Evolutionary conservation across 2,797 vertebrate genomes (phyloP), one percentile per base, ranked within the genome.

Genomic region (Muraenolepis orangiensis): DNA sequence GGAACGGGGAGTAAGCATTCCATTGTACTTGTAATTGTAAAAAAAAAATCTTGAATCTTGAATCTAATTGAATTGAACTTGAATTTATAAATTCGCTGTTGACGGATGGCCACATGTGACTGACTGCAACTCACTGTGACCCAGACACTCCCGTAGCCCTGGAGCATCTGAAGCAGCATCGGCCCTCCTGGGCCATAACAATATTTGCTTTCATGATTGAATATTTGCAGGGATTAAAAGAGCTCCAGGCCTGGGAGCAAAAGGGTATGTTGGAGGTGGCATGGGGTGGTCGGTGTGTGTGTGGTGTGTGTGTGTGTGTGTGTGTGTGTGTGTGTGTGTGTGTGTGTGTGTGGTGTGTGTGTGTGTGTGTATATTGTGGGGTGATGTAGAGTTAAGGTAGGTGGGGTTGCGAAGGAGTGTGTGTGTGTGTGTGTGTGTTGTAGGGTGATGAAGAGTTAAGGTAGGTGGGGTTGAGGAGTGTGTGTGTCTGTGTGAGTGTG

Each of bases 191-290:
- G 82, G 76, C 76, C 76, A 71, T 79, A 79, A 84, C 85, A 90
- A 88, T 91, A 87, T 91, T 90, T 91, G 80, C 89, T 88, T 90
- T 91, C 86, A 89, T 86, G 88, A 81, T 86, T 77, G 81, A 89
- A 93, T 91, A 89, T 92, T 90, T 91, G 78, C 71, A 73, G 71
- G 89, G 91, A 91, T 92, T 93, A 91, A 84, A 90, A 85, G 10
- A 4, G 79, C 78, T 81, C 74, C 76, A 69, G 72, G 67, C 78
- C 77, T 82, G 77, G 80, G 80, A 85, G 83, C 77, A 10, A 20
- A 75, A 70, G 66, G 66, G 81, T 66, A 20, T 12, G 46, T 66
- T 30, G 28, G 72, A 18, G 72, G 14, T 20, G 32, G 57, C 51
- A 14, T 36, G 51, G 16, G 46, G 16, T 5, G 12, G 66, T 68